These are phyloP conservation scores for Trissonchulus latispiculum DNA, from an alignment of 2,888 invertebrate genomes.

Conservation along the genomic window DNA sequence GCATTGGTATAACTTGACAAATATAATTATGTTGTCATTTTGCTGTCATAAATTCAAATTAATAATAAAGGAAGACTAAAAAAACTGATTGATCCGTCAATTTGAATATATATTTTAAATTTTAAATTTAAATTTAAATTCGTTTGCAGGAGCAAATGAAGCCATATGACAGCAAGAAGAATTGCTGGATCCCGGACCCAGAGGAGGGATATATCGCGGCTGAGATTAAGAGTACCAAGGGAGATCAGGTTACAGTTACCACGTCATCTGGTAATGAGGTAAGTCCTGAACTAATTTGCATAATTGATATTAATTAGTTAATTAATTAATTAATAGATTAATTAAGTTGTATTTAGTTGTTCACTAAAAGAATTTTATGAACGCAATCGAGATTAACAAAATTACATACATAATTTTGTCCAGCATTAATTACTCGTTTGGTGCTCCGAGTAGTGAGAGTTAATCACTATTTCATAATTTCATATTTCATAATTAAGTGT, in stretches of 20 bases:
- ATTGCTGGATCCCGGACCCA: conserved; percentile 96
- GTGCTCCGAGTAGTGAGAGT: too few relatives aligned
- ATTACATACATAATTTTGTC: neutral
- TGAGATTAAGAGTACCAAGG: conserved; percentile 96
- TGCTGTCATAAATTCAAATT: too few relatives aligned
- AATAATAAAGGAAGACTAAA: too few relatives aligned
- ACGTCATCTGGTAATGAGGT: conserved; percentile 82
- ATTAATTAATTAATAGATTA: too few relatives aligned
- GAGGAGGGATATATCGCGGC: conserved; percentile 95
- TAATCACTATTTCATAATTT: too few relatives aligned
- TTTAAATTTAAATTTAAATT: neutral
- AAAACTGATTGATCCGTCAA: neutral
- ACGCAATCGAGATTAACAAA: neutral
- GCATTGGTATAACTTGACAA: too few relatives aligned
- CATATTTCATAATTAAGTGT: too few relatives aligned
- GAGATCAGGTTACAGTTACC: conserved; percentile 85
- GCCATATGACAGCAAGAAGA: conserved; percentile 98
- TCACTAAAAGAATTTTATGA: neutral
- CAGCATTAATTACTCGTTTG: too few relatives aligned
- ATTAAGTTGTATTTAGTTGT: too few relatives aligned
- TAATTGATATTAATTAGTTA: too few relatives aligned
- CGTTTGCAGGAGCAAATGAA: conserved; percentile 74
- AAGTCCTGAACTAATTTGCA: conserved; percentile 40
- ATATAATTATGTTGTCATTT: too few relatives aligned
- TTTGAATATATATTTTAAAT: neutral